A percentile compares a stretch with the other conserved stretches of the same genome.
phyloP scores from a whole-genome alignment of 2,888 invertebrate genomes.

The Noctuana brunneofusca region DNA sequence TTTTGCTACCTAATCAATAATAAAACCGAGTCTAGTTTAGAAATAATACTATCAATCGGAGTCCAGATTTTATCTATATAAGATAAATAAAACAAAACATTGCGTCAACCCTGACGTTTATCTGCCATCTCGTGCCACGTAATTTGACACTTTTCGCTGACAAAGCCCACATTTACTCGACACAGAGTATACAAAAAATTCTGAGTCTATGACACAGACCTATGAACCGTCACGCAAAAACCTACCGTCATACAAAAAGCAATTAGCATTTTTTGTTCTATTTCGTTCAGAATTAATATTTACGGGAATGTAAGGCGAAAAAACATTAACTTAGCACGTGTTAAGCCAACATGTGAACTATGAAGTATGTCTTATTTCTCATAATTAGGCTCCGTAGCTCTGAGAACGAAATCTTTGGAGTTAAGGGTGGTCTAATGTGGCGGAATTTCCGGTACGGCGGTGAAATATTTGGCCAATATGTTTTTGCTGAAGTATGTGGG shows the following conservation, averaged over 20 bases:
- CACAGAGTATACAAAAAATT: constrained; percentile 43
- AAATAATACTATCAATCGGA: no score
- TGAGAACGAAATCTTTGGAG: constrained; percentile 46
- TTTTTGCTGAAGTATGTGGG: constrained; percentile 2
- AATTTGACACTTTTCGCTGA: constrained; percentile 82
- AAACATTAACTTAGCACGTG: constrained; percentile 67
- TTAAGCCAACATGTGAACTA: constrained; percentile 70
- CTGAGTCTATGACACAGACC: constrained; percentile 46
- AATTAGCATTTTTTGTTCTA: constrained; percentile 75
- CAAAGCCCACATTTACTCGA: constrained; percentile 80
- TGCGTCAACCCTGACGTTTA: constrained; percentile 64
- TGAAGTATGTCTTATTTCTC: constrained; percentile 79
- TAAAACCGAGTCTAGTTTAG: no score
- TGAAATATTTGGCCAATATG: constrained; percentile 33
- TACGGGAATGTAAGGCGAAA: constrained; percentile 67
- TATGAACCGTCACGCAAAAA: constrained; percentile 70
- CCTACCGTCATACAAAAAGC: constrained; percentile 70
- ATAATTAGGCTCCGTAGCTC: constrained; percentile 78
- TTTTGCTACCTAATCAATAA: no score
- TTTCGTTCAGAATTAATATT: constrained; percentile 76
- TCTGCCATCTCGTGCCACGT: constrained; percentile 79
- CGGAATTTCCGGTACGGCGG: constrained; percentile 26
- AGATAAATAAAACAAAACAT: constrained; percentile 34
- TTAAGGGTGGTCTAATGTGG: constrained; percentile 58
- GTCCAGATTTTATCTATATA: no score